These are phyloP conservation scores for Orycteropus afer DNA, from an alignment of 2,113 vertebrate species.

Conservation along the genomic window DNA sequence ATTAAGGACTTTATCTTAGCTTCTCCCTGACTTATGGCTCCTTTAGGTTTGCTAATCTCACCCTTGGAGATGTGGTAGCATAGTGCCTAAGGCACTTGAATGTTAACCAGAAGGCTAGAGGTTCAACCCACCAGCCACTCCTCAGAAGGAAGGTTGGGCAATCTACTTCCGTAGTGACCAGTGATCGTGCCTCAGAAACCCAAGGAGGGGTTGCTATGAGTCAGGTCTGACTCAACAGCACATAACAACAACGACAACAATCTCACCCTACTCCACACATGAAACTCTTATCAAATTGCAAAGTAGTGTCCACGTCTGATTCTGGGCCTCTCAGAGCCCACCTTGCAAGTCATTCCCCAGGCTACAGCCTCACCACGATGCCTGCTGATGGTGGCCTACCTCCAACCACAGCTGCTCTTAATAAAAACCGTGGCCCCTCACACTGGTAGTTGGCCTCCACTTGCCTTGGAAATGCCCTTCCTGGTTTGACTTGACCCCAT, in stretches of 20 bases:
- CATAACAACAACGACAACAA: no score
- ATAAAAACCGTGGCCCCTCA: background rate
- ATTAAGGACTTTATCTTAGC: background rate
- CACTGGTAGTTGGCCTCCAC: background rate
- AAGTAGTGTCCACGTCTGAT: background rate
- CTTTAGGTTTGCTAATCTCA: background rate
- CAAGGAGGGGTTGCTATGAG: no score
- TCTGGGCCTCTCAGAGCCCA: background rate
- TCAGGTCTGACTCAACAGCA: no score
- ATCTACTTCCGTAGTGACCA: no score
- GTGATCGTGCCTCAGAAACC: no score
- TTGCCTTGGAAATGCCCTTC: background rate
- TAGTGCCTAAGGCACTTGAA: no score
- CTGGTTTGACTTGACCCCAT: background rate
- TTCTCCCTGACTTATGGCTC: background rate
- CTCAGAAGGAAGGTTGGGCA: no score
- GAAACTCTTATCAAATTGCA: background rate
- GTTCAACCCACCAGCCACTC: no score
- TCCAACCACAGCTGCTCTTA: background rate
- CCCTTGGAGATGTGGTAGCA: no score
- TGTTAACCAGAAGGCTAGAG: no score
- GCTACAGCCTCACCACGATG: background rate
- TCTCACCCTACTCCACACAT: background rate
- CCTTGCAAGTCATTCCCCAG: background rate
- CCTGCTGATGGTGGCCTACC: background rate